Base-by-base conservation (phyloP, 2,888 invertebrate genomes). In the Plutella xylostella region DNA sequence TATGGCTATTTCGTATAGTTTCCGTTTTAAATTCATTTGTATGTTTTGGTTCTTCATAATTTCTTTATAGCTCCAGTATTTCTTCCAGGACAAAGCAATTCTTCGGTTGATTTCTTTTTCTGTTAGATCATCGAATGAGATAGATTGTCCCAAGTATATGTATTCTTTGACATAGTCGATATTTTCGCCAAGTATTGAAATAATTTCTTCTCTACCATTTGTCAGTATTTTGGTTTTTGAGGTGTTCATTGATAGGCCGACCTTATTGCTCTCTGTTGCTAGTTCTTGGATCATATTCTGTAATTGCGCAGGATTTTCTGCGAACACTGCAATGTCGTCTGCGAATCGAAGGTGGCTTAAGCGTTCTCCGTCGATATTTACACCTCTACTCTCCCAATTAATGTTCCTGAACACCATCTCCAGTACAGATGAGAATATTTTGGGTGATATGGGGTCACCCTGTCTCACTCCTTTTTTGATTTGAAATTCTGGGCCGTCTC, bases 31-130 rank as follows among this genome's bases (percentile, higher is more conserved):
- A 19, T 41, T 25, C 19, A 48, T 25, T 17, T 35, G 17, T 33
- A 45, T 5, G 7, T 46, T 30, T 20, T 19, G 37, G 18, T 41
- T 48, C n/a, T 45, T 43, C 41, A 45, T 43, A 15, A 48, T n/a
- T n/a, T 37, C 42, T 30, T 42, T 35, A 17, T 38, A 21, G 9
- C 9, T 12, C 47, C 45, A 49, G 18, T 45, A 49, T 21, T 44
- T 43, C 39, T 45, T 50, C 47, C 46, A 48, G 15, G 43, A 31
- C 3, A 30, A 22, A 1, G 43, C 39, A 11, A 50, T 45, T 43
- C 45, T 35, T 40, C 48, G 48, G 12, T 51, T 35, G 42, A 44
- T 47, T 47, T 50, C 48, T 42, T 48, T 45, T 28, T 28, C 38
- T 39, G 43, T 42, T 15, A 20, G 39, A 33, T 51, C 21, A 3